phyloP scores from a whole-genome alignment of 2,797 vertebrate species.

The Cynopterus sphinx region DNA sequence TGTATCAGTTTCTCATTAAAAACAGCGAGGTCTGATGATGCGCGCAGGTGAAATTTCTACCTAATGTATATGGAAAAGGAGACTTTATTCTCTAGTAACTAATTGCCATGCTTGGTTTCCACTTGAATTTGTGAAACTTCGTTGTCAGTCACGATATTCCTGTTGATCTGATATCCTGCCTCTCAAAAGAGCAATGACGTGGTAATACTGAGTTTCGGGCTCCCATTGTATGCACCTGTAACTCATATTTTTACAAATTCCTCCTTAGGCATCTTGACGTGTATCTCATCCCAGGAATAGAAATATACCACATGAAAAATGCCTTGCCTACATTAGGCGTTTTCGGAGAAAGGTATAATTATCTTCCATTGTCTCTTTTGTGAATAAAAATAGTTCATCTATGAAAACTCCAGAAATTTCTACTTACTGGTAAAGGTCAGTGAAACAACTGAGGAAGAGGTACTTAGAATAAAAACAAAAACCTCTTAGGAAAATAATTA shows the following conservation, averaged over 20 bases:
- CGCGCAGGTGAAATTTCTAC: background rate
- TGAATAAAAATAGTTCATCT: conserved; percentile 61
- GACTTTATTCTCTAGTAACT: background rate
- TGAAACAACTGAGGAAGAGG: background rate
- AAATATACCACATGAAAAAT: background rate
- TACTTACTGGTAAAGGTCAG: conserved; percentile 24
- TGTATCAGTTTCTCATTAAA: background rate
- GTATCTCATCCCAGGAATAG: background rate
- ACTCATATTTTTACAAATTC: background rate
- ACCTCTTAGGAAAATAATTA: background rate
- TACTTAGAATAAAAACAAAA: conserved; percentile 47
- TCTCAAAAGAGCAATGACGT: background rate
- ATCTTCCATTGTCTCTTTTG: conserved; percentile 53
- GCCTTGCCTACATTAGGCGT: background rate
- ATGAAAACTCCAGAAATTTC: conserved; percentile 11
- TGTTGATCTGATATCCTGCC: background rate
- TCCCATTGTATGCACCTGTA: background rate
- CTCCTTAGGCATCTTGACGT: background rate
- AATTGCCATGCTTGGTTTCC: background rate
- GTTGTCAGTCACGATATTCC: background rate
- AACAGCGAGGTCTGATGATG: background rate
- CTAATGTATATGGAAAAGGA: background rate
- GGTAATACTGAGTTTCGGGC: background rate
- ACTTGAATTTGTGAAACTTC: background rate
- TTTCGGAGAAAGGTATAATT: conserved; percentile 56